Evolutionary conservation across 2,113 vertebrate species (phyloP).

Genomic region (Cichladusa arquata): DNA sequence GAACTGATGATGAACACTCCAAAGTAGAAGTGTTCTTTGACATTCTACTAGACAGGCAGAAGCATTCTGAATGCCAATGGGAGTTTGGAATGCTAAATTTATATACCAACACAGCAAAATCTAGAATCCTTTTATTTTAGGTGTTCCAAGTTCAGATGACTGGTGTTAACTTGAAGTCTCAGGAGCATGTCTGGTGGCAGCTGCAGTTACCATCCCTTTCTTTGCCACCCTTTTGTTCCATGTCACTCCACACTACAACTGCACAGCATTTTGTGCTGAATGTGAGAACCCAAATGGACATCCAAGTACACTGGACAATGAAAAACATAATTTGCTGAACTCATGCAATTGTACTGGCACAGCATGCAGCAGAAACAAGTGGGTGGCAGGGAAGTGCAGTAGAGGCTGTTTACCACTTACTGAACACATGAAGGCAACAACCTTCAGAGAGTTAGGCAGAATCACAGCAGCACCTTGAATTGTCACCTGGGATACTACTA

Average conservation of each 20-base stretch:
- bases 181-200: not conserved
- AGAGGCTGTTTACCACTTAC: not conserved
- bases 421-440: not conserved
- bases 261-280: not conserved
- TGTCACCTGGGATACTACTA: not conserved
- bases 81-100: not conserved
- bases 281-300: not conserved
- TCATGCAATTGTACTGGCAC: not conserved
- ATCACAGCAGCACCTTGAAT: not conserved
- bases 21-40: not conserved
- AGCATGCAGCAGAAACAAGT: not conserved
- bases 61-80: fast-evolving
- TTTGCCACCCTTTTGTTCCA: not conserved
- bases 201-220: not conserved
- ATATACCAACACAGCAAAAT: not conserved
- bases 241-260: not conserved
- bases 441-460: not conserved
- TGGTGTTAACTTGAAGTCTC: not conserved
- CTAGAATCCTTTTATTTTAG: not conserved
- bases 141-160: not conserved
- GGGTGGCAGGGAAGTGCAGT: not conserved
- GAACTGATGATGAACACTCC: not conserved
- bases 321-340: not conserved
- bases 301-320: not conserved
- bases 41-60: not conserved